Evolutionary conservation across 2,888 invertebrate genomes (phyloP), one percentile per base, ranked within the genome.

Genomic region (Pandemis cinnamomeana): DNA sequence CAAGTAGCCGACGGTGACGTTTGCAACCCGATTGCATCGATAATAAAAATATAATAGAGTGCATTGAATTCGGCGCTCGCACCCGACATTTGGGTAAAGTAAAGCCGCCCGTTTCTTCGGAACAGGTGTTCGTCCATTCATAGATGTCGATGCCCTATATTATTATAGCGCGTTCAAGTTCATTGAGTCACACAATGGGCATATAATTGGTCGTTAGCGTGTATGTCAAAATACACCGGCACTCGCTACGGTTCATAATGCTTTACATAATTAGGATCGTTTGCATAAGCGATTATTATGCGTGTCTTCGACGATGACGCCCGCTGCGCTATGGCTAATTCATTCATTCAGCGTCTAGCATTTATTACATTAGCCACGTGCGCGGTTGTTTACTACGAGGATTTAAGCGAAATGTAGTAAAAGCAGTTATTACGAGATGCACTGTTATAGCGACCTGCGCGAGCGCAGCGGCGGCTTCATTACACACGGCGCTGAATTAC

Each of bases 241-340:
- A 79, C 82, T 85, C 86, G 85, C 80, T 84, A 79, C 83, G 83
- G 86, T 85, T 89, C 90, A 89, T 90, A 89, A 88, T 85, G 88
- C 85, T 93, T 91, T 91, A 92, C 92, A 93, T 93, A 93, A 93
- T 92, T 92, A 89, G 88, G 80, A 79, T 90, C 87, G 91, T 93
- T 93, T 90, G 92, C 92, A 92, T 93, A 92, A 91, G 86, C 87
- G 88, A 91, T 93, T 90, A 92, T 91, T 89, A 92, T 91, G 92
- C 91, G 90, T 92, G 91, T 91, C 90, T 91, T 90, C 88, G 86
- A 80, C 81, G 86, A 55, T 55, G 55, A 91, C 90, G 91, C 86
- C 81, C 84, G 80, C 79, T 78, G 84, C 84, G 86, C 87, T 89
- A 88, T 91, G 87, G 91, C 86, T 87, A 91, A 92, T 91, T 89